These are phyloP conservation scores for Macrobrachium rosenbergii DNA, from an alignment of 1,140 invertebrate genomes.

Conservation along the genomic window DNA sequence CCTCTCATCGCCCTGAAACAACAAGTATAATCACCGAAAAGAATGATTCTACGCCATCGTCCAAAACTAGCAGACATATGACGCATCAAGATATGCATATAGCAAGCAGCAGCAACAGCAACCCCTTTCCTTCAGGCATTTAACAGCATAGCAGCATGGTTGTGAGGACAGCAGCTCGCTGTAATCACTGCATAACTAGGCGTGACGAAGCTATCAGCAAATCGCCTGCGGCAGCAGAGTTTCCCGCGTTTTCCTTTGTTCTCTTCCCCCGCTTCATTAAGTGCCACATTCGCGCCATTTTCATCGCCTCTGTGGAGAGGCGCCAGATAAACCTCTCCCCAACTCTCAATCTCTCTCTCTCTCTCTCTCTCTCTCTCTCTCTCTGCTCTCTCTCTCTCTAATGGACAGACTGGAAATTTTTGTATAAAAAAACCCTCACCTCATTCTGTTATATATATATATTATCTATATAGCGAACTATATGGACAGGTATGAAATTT, in stretches of 20 bases:
- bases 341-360: not conserved
- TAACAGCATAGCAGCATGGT: not conserved
- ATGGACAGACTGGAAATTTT: too few relatives aligned
- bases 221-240: slow-evolving; percentile 10
- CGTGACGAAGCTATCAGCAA: slow-evolving; percentile 34
- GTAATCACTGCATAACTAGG: slow-evolving; percentile 51
- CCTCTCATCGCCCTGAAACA: too few relatives aligned
- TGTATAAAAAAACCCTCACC: too few relatives aligned
- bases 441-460: too few relatives aligned
- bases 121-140: too few relatives aligned
- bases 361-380: not conserved
- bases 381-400: not conserved
- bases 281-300: slow-evolving; percentile 33
- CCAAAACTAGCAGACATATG: too few relatives aligned
- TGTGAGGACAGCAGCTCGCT: slow-evolving; percentile 9
- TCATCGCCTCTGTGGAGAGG: not conserved
- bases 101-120: too few relatives aligned
- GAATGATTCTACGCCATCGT: too few relatives aligned
- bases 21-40: too few relatives aligned
- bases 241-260: slow-evolving; percentile 19
- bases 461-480: too few relatives aligned
- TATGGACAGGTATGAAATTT: too few relatives aligned
- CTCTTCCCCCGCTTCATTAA: slow-evolving; percentile 38
- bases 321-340: not conserved
- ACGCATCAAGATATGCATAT: too few relatives aligned